Evolutionary conservation across 2,113 vertebrate genomes (phyloP), one percentile per base, ranked within the genome.

Genomic region (Coturnix japonica): DNA sequence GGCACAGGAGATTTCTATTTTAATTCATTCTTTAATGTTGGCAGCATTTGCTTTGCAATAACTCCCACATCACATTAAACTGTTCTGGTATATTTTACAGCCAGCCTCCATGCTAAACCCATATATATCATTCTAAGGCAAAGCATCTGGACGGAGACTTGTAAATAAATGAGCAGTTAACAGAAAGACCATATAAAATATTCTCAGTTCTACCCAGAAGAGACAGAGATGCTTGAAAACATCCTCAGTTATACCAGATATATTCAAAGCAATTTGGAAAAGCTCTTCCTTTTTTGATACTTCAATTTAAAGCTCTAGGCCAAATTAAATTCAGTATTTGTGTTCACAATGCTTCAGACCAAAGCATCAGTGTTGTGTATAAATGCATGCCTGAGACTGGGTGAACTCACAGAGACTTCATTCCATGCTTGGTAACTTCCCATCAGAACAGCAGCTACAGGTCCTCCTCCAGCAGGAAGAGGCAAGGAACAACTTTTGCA

Each of bases 281-380:
- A 66, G 23, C 46, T 57, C 33, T 43, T 41, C 65, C 7, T 23
- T 81, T 81, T 64, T 37, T 66, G 28, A 59, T 70, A 76, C 41
- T 71, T 28, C 37, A 67, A 47, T 49, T 18, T 46, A 35, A 78
- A 80, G n/a, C 49, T 76, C 19, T 8, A 37, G 67, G 33, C n/a
- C 66, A 51, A 33, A 30, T 16, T 83, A 46, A 49, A 49, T 18
- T 60, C 85, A 65, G 43, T 31, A 60, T n/a, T 23, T 51, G 28
- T 77, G 70, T 6, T 81, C 66, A 83, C 92, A 94, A 4, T 84
- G 93, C 83, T 90, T 81, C 95, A 94, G 93, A 78, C 85, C 92
- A 90, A 84, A 75, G 90, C 85, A 75, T 4, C 14, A 28, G 57
- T 2, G 44, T 7, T 16, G 47, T 53, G 44, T 0, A 25, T 71